Percentiles rank a stretch among this genome's conserved stretches.
Evolutionary conservation across 1,140 invertebrate species (phyloP).

Genomic region (Araneus ventricosus): DNA sequence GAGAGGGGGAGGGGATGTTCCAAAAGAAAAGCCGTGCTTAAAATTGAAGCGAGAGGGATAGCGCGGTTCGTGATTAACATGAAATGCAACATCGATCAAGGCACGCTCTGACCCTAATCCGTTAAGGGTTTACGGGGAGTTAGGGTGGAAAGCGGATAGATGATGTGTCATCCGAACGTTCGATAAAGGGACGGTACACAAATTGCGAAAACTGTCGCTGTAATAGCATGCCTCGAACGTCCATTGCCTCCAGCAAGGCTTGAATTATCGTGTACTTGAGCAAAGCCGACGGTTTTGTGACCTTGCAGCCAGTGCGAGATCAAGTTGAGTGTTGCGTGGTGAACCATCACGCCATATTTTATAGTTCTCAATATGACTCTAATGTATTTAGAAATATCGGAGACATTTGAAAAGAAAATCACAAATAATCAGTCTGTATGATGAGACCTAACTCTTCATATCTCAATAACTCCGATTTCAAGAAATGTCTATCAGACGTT

Average conservation of each 20-base stretch:
- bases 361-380: too few species aligned
- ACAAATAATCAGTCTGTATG: too few species aligned
- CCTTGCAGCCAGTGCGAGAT: neutral
- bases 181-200: neutral
- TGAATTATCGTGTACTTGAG: too few species aligned
- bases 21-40: constrained; percentile 5
- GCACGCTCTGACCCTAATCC: constrained; percentile 51
- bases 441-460: too few species aligned
- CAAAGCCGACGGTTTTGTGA: too few species aligned
- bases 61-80: constrained; percentile 46
- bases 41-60: neutral
- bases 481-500: too few species aligned
- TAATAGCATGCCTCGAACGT: neutral
- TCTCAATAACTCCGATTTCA: too few species aligned
- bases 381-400: too few species aligned
- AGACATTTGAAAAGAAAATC: too few species aligned
- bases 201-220: neutral
- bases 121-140: constrained; percentile 40
- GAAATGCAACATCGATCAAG: constrained; percentile 36
- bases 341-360: too few species aligned
- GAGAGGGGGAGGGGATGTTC: constrained; percentile 3
- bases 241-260: too few species aligned
- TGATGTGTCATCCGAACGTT: constrained; percentile 50
- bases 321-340: too few species aligned
- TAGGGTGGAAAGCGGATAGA: constrained; percentile 50